These are phyloP conservation scores for Montifringilla adamsi DNA, from an alignment of 2,113 vertebrate genomes.

Conservation along the genomic window DNA sequence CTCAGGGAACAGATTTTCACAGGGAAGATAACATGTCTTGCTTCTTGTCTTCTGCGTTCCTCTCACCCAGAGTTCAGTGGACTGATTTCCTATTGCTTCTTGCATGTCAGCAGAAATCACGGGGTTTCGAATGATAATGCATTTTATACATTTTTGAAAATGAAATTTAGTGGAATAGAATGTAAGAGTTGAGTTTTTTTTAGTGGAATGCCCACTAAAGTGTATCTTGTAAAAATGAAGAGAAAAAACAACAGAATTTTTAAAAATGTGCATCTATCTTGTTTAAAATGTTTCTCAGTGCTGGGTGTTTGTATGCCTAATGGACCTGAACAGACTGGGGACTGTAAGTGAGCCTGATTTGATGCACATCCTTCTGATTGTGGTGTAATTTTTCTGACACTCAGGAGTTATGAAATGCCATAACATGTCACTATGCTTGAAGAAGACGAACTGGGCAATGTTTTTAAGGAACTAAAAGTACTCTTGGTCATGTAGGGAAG, in stretches of 20 bases:
- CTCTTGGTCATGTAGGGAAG: not conserved
- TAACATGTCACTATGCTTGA: not conserved
- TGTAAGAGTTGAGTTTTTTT: not conserved
- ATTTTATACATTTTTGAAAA: not conserved
- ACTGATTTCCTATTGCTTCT: not conserved
- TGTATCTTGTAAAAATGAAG: not conserved
- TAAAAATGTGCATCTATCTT: accelerated
- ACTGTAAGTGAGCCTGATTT: not conserved
- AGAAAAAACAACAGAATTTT: not conserved
- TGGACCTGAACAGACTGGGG: not conserved
- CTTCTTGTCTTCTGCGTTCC: not conserved
- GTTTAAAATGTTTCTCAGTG: not conserved
- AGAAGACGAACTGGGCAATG: not conserved
- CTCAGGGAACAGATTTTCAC: not conserved
- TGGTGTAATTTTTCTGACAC: not conserved
- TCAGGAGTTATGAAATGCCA: not conserved
- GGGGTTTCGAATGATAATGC: not conserved
- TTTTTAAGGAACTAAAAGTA: not conserved
- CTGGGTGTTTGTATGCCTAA: not conserved
- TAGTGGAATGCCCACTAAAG: not conserved
- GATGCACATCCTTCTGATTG: not conserved
- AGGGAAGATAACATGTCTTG: not conserved
- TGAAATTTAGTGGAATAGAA: not conserved
- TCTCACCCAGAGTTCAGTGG: not conserved
- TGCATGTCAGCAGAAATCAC: not conserved